A percentile compares a stretch with the other conserved stretches of the same genome.
Conservation (phyloP, 2,797 vertebrate genomes). For the Bovichtus variegatus region DNA sequence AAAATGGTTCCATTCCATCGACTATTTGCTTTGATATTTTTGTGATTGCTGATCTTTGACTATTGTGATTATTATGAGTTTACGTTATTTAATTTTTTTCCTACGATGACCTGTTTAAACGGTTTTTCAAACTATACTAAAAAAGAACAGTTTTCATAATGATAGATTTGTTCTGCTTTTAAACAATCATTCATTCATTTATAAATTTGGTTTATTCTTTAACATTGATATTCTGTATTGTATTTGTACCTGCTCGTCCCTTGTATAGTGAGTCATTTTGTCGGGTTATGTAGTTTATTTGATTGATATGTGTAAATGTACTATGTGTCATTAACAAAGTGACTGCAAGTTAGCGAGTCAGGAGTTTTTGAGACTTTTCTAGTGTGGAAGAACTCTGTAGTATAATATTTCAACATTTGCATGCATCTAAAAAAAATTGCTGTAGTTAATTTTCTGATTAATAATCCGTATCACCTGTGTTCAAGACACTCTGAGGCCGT, state of each 20-base stretch:
- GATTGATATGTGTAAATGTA: too few species aligned
- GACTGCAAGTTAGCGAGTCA: neutral
- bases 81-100: neutral
- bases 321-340: neutral
- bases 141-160: neutral
- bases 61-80: neutral
- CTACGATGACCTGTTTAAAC: neutral
- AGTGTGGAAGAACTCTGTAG: neutral
- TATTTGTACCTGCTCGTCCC: neutral
- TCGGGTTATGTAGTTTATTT: neutral
- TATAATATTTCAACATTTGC: neutral
- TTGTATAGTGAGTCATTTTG: neutral
- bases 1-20: too few species aligned
- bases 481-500: constrained; percentile 86
- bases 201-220: neutral
- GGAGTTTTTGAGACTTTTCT: neutral
- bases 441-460: neutral
- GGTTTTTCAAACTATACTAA: neutral
- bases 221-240: neutral
- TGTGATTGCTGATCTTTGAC: neutral
- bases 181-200: neutral
- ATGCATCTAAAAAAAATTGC: neutral
- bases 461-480: constrained; percentile 29
- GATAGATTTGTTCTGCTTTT: too few species aligned
- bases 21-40: neutral